Evolutionary conservation across 1,140 invertebrate species (phyloP).

Genomic region (Sweltsa coloradensis): DNA sequence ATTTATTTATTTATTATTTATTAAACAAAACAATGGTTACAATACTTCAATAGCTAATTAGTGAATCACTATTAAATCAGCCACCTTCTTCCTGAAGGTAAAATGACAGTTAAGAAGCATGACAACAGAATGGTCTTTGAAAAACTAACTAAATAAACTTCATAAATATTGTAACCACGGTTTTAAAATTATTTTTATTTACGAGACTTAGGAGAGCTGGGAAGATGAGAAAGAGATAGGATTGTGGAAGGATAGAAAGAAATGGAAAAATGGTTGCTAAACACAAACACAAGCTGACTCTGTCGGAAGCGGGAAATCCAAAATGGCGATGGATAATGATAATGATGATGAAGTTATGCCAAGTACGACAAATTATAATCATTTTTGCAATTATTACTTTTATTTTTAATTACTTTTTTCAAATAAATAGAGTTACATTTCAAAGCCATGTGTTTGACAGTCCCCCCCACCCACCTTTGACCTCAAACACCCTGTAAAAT

Average conservation of each 20-base stretch:
- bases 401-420: not conserved
- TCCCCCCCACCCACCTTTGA: too few relatives aligned
- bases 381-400: not conserved
- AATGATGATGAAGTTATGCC: not conserved
- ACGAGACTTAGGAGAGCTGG: not conserved
- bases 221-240: not conserved
- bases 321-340: constrained; percentile 2
- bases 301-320: not conserved
- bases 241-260: not conserved
- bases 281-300: not conserved
- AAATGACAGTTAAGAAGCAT: not conserved
- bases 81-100: not conserved
- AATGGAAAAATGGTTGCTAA: not conserved
- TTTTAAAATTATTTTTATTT: not conserved
- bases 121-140: not conserved
- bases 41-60: constrained; percentile 2
- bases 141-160: not conserved
- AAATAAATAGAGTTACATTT: not conserved
- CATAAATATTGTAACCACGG: not conserved
- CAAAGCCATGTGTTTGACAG: not conserved
- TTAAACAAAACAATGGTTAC: too few relatives aligned
- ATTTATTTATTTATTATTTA: too few relatives aligned
- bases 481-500: too few relatives aligned
- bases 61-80: constrained; percentile 8
- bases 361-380: not conserved